phyloP scores from a whole-genome alignment of 1,140 invertebrate genomes.

The Globodera rostochiensis region DNA sequence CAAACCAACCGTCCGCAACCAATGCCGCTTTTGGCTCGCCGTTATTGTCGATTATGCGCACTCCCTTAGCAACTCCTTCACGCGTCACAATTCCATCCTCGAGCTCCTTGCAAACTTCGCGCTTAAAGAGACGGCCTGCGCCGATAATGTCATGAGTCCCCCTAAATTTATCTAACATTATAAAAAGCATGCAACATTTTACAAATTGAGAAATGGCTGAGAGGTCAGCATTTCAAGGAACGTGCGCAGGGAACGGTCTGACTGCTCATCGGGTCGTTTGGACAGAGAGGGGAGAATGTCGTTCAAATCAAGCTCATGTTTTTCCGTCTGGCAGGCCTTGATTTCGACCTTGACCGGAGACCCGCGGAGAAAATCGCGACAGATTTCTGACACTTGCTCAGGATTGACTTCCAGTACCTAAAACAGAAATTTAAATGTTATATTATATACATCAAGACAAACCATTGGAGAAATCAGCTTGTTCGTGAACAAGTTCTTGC shows the following conservation, averaged over 20 bases:
- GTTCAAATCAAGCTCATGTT: constrained; percentile 12
- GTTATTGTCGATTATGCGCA: constrained; percentile 34
- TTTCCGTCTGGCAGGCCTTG: constrained; percentile 3
- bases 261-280: neutral
- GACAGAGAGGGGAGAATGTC: neutral
- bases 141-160: constrained; percentile 31
- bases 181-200: neutral
- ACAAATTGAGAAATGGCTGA: constrained; percentile 33
- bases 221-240: constrained; percentile 38
- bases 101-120: neutral
- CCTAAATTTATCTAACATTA: constrained; percentile 22
- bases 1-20: constrained; percentile 26
- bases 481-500: constrained; percentile 23
- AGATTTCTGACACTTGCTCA: neutral
- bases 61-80: constrained; percentile 28
- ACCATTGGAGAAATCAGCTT: neutral
- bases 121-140: constrained; percentile 23
- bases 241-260: constrained; percentile 31
- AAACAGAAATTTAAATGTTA: neutral
- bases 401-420: neutral
- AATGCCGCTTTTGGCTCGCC: constrained; percentile 26
- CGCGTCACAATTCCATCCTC: constrained; percentile 23
- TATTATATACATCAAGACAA: neutral
- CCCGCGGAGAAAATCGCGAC: constrained; percentile 6
- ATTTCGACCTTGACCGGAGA: constrained; percentile 11